Evolutionary conservation across 2,797 vertebrate genomes (phyloP), one percentile per base, ranked within the genome.

Genomic region (Schizopygopsis pylzovi): DNA sequence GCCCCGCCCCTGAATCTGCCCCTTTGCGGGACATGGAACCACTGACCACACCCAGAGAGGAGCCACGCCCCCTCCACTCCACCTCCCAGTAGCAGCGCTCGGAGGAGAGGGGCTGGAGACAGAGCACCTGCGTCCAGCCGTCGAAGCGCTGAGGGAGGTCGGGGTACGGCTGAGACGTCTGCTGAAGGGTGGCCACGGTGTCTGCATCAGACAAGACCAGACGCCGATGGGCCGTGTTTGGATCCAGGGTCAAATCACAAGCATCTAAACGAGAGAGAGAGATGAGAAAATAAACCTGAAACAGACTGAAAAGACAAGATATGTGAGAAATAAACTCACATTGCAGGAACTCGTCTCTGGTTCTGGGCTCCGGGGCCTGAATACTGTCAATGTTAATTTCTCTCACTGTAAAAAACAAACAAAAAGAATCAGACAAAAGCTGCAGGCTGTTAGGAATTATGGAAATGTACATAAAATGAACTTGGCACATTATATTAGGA

Each of bases 41-140:
- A 0, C 95, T 94, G 56, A 91, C 92, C 11, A 96, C 93, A 2
- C 95, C 95, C 80, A 96, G 63, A 0, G 94, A 94, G 1, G 95
- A 95, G 45, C 95, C 95, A 1, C 92, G 88, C 1, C 95, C 95
- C 12, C 95, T 83, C 95, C 95, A 96, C 81, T 96, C 95, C 86
- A 95, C 95, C 92, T 96, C 96, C 96, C 95, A 96, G 89, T 96
- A 96, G 72, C 92, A 94, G 82, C 93, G 94, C 45, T 91, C 85
- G 10, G 41, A 86, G 1, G 45, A 47, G 28, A 95, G 87, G 0
- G 93, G 91, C 39, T 86, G 87, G 28, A 85, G 81, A 87, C 94
- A 94, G 88, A 96, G 89, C 83, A 95, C 93, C 89, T 95, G 95
- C 0, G 93, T 95, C 95, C 95, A 96, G 81, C 94, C 90, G 1